Evolutionary conservation across 2,888 invertebrate genomes (phyloP).

Genomic region (Herminia tarsipennalis): DNA sequence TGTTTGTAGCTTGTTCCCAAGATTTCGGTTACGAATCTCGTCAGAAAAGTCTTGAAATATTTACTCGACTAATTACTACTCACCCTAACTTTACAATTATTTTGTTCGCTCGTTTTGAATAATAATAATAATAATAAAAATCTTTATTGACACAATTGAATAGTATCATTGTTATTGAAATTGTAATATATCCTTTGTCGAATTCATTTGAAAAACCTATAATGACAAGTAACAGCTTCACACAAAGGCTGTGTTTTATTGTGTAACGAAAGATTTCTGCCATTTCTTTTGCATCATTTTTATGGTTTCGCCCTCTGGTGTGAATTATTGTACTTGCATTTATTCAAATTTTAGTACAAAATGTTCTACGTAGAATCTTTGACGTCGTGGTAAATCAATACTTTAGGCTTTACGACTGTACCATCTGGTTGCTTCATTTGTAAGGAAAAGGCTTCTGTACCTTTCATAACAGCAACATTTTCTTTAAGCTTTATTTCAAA

Average conservation of each 20-base stretch:
- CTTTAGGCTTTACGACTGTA: constrained; percentile 29
- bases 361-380: constrained; percentile 31
- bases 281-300: constrained; percentile 60
- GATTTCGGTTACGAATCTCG: constrained; percentile 12
- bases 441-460: constrained; percentile 8
- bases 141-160: too few relatives aligned
- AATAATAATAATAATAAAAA: too few relatives aligned
- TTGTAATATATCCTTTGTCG: too few relatives aligned
- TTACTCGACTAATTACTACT: too few relatives aligned
- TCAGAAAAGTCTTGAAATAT: constrained; percentile 1
- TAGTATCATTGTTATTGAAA: too few relatives aligned
- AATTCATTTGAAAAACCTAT: too few relatives aligned
- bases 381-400: constrained; percentile 22
- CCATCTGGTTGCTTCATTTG: constrained; percentile 27
- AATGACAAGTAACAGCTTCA: neutral
- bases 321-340: constrained; percentile 55
- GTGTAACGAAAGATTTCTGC: constrained; percentile 25
- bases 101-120: neutral
- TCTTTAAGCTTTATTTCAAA: neutral
- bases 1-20: constrained; percentile 34
- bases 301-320: constrained; percentile 59
- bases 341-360: constrained; percentile 45
- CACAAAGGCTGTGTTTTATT: neutral
- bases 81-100: too few relatives aligned
- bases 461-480: neutral